Evolutionary conservation across 1,140 invertebrate species (phyloP).

Genomic region (Paramacrobiotus metropolitanus): DNA sequence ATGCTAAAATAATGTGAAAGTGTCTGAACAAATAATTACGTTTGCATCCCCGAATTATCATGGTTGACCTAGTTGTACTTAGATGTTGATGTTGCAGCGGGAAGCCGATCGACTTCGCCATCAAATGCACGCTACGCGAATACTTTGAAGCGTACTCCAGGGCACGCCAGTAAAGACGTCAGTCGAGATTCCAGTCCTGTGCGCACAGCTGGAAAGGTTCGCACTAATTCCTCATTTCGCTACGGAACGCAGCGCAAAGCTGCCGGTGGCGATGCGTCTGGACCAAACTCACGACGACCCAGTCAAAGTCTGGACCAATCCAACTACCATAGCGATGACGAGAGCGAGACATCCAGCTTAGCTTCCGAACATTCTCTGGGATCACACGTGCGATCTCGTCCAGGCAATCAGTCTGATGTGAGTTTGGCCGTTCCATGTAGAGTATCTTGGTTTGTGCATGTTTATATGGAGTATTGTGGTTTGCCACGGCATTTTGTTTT

Average conservation of each 20-base stretch:
- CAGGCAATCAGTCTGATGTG: no score
- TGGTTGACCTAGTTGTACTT: no score
- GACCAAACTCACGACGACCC: no score
- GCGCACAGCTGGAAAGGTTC: constrained; percentile 7
- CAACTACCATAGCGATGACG: neutral
- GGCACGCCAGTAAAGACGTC: constrained; percentile 7
- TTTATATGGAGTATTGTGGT: neutral
- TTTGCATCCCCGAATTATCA: no score
- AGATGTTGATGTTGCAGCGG: constrained; percentile 8
- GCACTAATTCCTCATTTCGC: no score
- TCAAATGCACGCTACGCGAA: neutral
- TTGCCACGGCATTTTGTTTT: no score
- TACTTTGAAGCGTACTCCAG: constrained; percentile 3
- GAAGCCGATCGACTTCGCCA: constrained; percentile 11
- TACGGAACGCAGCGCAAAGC: no score
- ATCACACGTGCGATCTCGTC: no score
- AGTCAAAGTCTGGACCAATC: no score
- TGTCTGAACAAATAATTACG: no score
- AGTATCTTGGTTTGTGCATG: neutral
- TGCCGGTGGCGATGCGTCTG: no score
- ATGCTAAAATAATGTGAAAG: no score
- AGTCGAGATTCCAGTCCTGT: constrained; percentile 11
- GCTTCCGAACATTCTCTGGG: neutral
- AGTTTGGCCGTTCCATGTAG: neutral
- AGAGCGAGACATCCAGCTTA: neutral